Evolutionary conservation across 2,113 vertebrate species (phyloP), one percentile per base, ranked within the genome.

Genomic region (Oreochromis niloticus): DNA sequence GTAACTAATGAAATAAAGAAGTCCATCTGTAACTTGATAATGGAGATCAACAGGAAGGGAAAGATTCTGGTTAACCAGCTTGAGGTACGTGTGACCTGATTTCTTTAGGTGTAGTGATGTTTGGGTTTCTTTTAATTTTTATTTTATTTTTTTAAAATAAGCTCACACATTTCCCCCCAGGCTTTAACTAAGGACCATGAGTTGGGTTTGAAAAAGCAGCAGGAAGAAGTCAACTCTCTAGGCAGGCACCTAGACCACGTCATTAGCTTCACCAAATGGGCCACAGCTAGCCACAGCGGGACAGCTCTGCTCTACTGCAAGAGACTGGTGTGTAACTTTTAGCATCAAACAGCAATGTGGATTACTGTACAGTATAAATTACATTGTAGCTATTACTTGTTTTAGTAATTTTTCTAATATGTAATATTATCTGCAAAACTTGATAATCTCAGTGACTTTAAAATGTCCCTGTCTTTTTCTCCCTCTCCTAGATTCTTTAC

Each of bases 1-100:
- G 98, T 99, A 83, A 98, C 99, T 54, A 98, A 99, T 90, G 98
- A 99, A 93, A 99, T 99, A 88, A 99, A 99, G 96, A 98, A 99
- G 93, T 98, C 98, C 61, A 98, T 99, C 92, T 99, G 98, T 94
- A 98, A 97, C 41, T 85, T 99, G 86, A 99, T 99, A 91, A 97
- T 99, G 95, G 99, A 99, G 96, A 99, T 99, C 92, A 99, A 99
- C 94, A 97, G 98, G 95, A 99, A 99, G 87, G 99, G 99, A 32
- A 99, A 99, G 96, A 98, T 98, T 90, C 93, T 99, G 32, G 95
- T 99, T 6, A 98, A 98, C 95, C 98, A 99, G 39, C 96, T 99
- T 12, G 98, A 99, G 97, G 99, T 99, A 93, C 81, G 91, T 95
- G 59, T 7, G 30, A 10, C 17, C 46, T 32, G 10, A 66, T 19